Percentiles rank a stretch among this genome's conserved stretches.
Evolutionary conservation across 37 sponge, comb jelly and placozoan genomes (phyloP).

Genomic region (Agelas oroides): DNA sequence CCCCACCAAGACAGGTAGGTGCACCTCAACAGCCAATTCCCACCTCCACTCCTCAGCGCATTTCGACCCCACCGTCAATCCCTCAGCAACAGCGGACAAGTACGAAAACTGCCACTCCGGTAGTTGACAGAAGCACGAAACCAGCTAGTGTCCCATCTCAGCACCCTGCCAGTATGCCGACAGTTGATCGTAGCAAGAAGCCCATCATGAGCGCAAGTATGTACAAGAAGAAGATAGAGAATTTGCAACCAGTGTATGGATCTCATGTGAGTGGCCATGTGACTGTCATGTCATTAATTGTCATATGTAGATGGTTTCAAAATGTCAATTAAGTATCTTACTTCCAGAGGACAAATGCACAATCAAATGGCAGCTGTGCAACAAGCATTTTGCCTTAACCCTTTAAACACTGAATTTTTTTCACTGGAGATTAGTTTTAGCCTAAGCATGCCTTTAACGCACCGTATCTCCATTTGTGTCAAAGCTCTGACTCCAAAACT

Average conservation of each 20-base stretch:
- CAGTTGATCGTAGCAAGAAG: constrained; percentile 75
- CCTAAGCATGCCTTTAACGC: too few relatives aligned
- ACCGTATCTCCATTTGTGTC: too few relatives aligned
- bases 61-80: neutral
- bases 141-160: neutral
- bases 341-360: too few relatives aligned
- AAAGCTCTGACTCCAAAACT: too few relatives aligned
- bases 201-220: constrained; percentile 48
- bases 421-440: too few relatives aligned
- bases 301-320: neutral
- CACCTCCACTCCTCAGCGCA: neutral
- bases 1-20: neutral
- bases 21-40: too few relatives aligned
- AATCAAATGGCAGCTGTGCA: too few relatives aligned
- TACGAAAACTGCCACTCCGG: constrained; percentile 1
- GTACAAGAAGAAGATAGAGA: constrained; percentile 30
- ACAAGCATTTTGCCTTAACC: too few relatives aligned
- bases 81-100: neutral
- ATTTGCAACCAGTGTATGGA: constrained; percentile 57
- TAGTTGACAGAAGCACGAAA: constrained; percentile 4
- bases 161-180: constrained; percentile 25
- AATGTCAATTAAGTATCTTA: neutral
- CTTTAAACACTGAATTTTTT: too few relatives aligned
- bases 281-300: too few relatives aligned
- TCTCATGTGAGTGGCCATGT: constrained; percentile 31